These are phyloP conservation scores for Anisognathus igniventris DNA, from an alignment of 2,797 vertebrate species.

Conservation along the genomic window DNA sequence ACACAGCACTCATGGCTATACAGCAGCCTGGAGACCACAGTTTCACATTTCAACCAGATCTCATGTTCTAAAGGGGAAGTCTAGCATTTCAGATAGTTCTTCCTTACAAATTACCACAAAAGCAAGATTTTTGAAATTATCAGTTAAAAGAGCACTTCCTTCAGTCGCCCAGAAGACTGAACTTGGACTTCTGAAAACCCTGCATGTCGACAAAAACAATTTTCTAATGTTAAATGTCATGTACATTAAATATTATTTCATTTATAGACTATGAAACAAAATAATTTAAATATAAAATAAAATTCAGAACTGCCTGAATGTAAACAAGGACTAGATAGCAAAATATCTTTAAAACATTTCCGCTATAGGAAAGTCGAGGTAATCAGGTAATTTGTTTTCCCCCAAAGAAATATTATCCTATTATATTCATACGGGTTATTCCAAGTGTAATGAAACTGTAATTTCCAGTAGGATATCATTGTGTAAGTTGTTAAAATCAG, in stretches of 20 bases:
- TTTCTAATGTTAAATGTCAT: background rate
- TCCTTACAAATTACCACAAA: background rate
- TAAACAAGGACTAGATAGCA: background rate
- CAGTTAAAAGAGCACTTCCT: background rate
- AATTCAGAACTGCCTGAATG: background rate
- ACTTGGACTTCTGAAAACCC: background rate
- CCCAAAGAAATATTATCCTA: background rate
- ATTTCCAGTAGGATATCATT: background rate
- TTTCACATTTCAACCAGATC: background rate
- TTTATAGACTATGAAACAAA: background rate
- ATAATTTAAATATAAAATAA: background rate
- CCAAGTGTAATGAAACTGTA: background rate
- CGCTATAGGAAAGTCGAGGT: background rate
- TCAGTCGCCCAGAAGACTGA: background rate
- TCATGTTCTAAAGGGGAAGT: background rate
- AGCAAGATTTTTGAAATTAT: background rate
- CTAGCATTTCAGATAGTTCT: background rate
- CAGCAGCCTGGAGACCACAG: fast-evolving
- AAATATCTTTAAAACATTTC: background rate
- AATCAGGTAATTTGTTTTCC: background rate
- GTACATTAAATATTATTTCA: background rate
- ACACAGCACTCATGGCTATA: background rate
- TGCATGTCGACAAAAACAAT: background rate
- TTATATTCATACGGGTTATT: background rate
- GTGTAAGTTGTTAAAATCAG: background rate